A percentile compares a stretch with the other conserved stretches of the same genome.
These are phyloP conservation scores for Pelecanus crispus DNA, from an alignment of 2,113 vertebrate genomes.

Conservation along the genomic window DNA sequence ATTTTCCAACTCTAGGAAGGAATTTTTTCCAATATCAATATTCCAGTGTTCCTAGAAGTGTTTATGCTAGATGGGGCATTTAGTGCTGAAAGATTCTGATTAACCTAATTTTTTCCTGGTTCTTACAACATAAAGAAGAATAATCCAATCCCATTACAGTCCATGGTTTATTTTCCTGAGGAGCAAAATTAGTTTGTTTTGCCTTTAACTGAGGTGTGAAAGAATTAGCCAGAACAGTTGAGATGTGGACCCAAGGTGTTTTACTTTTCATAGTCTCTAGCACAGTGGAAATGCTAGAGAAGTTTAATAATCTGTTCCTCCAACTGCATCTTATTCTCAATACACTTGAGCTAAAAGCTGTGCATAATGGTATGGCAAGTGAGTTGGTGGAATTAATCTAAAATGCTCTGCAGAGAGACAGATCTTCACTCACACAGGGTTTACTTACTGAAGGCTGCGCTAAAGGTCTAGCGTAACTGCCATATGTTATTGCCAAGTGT, in stretches of 20 bases:
- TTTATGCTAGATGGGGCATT: not conserved
- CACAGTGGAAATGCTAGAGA: not conserved
- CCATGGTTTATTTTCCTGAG: not conserved
- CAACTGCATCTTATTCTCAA: not conserved
- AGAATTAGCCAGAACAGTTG: not conserved
- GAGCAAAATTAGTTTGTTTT: not conserved
- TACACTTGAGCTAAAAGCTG: not conserved
- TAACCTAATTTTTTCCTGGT: not conserved
- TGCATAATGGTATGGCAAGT: not conserved
- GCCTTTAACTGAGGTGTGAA: not conserved
- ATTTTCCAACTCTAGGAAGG: not conserved
- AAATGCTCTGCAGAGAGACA: not conserved
- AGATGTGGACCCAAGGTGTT: not conserved
- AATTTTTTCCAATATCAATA: not conserved
- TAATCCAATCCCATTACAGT: not conserved
- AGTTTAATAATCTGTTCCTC: not conserved
- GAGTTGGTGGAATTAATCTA: not conserved
- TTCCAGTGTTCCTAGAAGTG: not conserved
- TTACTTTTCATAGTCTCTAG: not conserved
- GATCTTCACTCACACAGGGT: not conserved
- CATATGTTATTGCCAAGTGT: not conserved
- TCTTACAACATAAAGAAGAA: not conserved
- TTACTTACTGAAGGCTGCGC: not conserved
- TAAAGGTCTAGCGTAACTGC: not conserved
- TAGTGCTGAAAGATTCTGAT: not conserved